Percentiles rank a stretch among this genome's conserved stretches.
Evolutionary conservation across 2,888 invertebrate genomes (phyloP).

Genomic region (Acanthosepion esculentum): DNA sequence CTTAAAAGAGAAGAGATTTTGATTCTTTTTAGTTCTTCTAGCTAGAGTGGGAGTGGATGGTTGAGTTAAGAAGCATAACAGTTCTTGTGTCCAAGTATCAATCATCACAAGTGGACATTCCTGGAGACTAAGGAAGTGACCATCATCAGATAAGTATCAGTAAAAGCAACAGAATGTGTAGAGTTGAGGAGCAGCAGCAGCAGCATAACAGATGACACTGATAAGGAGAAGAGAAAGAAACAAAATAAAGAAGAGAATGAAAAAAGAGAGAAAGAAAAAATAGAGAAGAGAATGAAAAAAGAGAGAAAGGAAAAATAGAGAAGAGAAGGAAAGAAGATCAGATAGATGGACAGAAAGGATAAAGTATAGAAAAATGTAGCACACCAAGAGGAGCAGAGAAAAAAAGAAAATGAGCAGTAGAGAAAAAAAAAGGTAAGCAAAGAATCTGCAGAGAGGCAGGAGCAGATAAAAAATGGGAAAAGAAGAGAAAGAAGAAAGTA

Average conservation of each 20-base stretch:
- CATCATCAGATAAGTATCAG: background rate
- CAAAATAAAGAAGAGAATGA: no score
- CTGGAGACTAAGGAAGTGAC: conserved; percentile 5
- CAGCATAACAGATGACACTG: no score
- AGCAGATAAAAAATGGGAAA: background rate
- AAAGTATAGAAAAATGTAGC: background rate
- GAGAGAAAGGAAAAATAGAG: background rate
- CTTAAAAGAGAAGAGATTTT: background rate
- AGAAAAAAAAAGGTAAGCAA: background rate
- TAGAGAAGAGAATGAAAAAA: no score
- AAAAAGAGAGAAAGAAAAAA: background rate
- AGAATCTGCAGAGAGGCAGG: background rate
- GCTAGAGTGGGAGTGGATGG: background rate
- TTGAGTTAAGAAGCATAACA: background rate
- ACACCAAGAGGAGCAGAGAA: background rate
- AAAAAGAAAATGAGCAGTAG: background rate
- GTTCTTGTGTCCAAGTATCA: conserved; percentile 3
- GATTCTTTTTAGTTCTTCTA: background rate
- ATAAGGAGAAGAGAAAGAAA: no score
- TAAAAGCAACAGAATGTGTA: no score
- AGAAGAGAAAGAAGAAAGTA: background rate
- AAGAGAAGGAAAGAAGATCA: background rate
- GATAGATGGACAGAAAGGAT: background rate
- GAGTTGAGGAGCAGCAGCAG: no score
- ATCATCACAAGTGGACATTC: background rate